These are phyloP conservation scores for Anguilla rostrata DNA, from an alignment of 2,113 vertebrate genomes.

Conservation along the genomic window DNA sequence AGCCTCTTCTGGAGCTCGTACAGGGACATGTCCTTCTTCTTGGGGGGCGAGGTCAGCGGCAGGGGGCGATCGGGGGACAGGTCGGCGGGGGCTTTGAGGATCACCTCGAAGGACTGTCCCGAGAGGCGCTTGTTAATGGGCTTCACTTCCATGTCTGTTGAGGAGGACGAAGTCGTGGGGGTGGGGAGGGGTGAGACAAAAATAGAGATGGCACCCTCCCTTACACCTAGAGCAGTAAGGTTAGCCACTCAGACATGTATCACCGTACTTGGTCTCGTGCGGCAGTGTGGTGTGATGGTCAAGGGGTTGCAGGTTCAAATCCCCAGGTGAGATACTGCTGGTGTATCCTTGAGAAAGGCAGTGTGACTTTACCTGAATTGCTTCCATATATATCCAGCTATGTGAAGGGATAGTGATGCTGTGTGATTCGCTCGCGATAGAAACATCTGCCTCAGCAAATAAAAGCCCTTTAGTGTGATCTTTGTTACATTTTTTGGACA, in stretches of 20 bases:
- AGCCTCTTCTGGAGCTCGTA: conserved; percentile 84
- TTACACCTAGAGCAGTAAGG: neutral
- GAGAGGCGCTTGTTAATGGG: conserved; percentile 86
- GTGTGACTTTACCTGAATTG: too few species aligned
- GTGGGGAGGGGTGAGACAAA: neutral
- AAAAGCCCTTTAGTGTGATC: too few species aligned
- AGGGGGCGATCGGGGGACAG: conserved; percentile 75
- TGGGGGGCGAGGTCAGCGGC: conserved; percentile 78
- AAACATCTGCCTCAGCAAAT: too few species aligned
- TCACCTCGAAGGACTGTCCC: conserved; percentile 87
- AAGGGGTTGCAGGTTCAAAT: too few species aligned
- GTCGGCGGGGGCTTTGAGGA: conserved; percentile 84
- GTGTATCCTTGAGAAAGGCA: too few species aligned
- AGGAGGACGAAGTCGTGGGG: neutral
- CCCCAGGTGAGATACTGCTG: too few species aligned
- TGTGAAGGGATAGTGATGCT: too few species aligned
- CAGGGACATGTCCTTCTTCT: conserved; percentile 85
- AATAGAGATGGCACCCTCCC: neutral
- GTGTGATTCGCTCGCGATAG: too few species aligned
- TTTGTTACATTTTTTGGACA: neutral
- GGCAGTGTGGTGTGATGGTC: too few species aligned
- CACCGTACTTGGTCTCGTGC: neutral
- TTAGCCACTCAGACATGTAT: neutral
- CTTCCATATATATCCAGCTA: too few species aligned
- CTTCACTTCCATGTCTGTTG: conserved; percentile 86